Evolutionary conservation across 2,888 invertebrate species (phyloP), one percentile per base, ranked within the genome.

Genomic region (Drosophila mimica): DNA sequence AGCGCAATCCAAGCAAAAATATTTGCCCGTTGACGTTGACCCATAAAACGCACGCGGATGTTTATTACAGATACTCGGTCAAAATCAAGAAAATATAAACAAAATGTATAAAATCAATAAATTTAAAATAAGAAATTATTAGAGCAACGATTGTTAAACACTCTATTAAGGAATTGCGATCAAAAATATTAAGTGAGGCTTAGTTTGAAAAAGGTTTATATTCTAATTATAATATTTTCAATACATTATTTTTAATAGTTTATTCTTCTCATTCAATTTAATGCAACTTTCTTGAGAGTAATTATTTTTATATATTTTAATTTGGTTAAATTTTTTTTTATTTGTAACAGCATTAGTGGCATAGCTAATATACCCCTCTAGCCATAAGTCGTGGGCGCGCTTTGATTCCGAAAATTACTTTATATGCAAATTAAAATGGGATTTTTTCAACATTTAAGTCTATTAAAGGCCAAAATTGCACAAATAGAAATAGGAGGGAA

Each of bases 1-100:
- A 85, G 80, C 80, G 76, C 70, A 53, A 69, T 72, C 75, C 61
- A 40, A 53, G 74, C 78, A 58, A 84, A 76, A 88, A 82, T 80
- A 68, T 82, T 82, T 79, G 61, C 61, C 65, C 53, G 40, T 59
- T 70, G 64, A 62, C 74, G 82, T 76, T 85, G 85, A 86, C 85
- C 85, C 88, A 86, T 86, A 86, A 86, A 86, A 48, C 56, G 57
- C 77, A 70, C 71, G 74, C 88, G 85, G 85, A 89, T 88, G 70
- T 76, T 53, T 60, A 71, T 63, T 71, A 63, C 51, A 59, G 53
- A 25, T 31, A 31, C 17, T 53, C 40, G 51, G 28, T 17, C 68
- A 51, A 66, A 69, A 54, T 33, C 46, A 54, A 70, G 38, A 69
- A 53, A 68, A 70, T 31, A 63, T 54, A 49, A 73, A 63, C 56